Base-by-base conservation (phyloP, 2,888 invertebrate species). In the Clivina fossor region DNA sequence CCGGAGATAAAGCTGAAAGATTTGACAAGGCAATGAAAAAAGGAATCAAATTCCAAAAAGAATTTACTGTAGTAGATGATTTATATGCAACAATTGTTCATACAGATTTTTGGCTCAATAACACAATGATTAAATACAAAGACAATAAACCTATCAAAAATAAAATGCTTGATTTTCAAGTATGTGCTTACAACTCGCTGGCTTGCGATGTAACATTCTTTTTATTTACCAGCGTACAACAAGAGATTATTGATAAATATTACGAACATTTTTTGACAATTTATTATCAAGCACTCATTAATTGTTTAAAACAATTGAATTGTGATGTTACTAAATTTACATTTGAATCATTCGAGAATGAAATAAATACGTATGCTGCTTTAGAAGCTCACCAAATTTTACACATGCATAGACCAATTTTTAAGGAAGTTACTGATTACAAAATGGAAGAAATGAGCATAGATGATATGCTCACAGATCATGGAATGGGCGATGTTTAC, bases 91-190 rank as follows among this genome's bases (percentile, higher is more conserved):
- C 80, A 0, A 71, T 81, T 9, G 70, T 73, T 1, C 82, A 82
- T 58, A 69, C 72, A 2, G 82, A 82, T 64, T 70, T 78, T 41
- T 82, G 82, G 82, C 76, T 78, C 9, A 82, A 81, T 63, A 82
- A 82, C 61, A 70, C 80, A 3, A 75, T 82, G 74, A 68, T 80
- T 11, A 74, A 74, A 62, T 73, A 73, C 40, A 60, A 63, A 53
- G 58, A 64, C 26, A 63, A 61, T 4, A 60, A 58, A 50, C 56
- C 60, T 0, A 53, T 64, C 3, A 40, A 50, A 8, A 60, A 79
- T 0, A 79, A 78, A 63, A 69, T 82, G 49, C 70, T 82, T 0
- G 82, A 83, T 62, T 82, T 81, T 61, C 82, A 82, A 68, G 71
- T 77, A 28, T 73, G 76, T 2, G 66, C 75, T 13, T 78, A 78